A percentile compares a stretch with the other conserved stretches of the same genome.
phyloP scores from a whole-genome alignment of 1,140 invertebrate species.

The Helicoverpa zea region DNA sequence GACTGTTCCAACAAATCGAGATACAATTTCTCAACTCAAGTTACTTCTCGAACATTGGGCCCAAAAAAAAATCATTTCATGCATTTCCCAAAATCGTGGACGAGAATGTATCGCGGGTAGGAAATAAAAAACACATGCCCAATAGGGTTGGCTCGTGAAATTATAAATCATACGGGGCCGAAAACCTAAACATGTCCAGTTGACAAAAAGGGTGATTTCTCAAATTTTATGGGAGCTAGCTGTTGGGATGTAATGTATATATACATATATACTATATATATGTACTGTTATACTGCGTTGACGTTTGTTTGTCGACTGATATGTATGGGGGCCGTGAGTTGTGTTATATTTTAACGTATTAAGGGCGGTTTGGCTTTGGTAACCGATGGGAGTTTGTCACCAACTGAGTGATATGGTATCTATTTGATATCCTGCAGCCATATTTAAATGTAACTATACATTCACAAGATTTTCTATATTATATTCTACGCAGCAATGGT shows the following conservation, averaged over 20 bases:
- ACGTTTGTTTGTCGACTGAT: conserved; percentile 17
- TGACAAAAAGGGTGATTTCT: conserved; percentile 82
- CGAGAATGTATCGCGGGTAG: conserved; percentile 14
- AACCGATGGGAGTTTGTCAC: background rate
- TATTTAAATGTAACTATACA: too few species aligned
- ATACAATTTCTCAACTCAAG: background rate
- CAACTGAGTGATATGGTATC: background rate
- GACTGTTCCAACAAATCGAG: conserved; percentile 27
- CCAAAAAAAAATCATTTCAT: conserved; percentile 35
- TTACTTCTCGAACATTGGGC: conserved; percentile 19
- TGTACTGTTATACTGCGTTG: conserved; percentile 13
- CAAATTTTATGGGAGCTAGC: conserved; percentile 68
- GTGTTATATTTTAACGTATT: conserved; percentile 7
- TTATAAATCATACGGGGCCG: conserved; percentile 75
- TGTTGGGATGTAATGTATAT: background rate
- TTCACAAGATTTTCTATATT: too few species aligned
- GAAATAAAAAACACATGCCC: conserved; percentile 52
- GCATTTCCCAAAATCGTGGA: conserved; percentile 34
- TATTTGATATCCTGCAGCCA: too few species aligned
- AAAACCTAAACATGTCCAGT: conserved; percentile 78
- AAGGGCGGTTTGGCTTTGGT: background rate
- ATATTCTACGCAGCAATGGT: too few species aligned
- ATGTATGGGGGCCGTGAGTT: conserved; percentile 6
- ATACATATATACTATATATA: background rate
- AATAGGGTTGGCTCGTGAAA: conserved; percentile 53